Evolutionary conservation across 2,113 vertebrate genomes (phyloP).

Genomic region (Astur gentilis): DNA sequence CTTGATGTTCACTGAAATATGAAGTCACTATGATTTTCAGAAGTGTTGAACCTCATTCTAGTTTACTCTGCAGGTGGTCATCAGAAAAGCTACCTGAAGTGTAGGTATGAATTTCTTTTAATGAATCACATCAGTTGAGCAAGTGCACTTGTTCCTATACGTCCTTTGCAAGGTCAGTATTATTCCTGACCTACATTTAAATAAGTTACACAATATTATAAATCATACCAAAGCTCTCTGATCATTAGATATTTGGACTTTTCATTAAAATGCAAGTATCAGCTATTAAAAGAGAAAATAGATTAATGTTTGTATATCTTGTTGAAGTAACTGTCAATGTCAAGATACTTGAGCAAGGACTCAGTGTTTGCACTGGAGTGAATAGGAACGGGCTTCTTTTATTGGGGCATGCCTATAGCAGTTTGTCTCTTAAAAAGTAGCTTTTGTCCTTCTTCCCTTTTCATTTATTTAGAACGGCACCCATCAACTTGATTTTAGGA

Average conservation of each 20-base stretch:
- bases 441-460: neutral
- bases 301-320: neutral
- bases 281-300: neutral
- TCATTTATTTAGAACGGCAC: neutral
- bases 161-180: neutral
- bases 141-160: neutral
- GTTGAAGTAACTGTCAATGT: neutral
- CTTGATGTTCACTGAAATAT: conserved; percentile 59
- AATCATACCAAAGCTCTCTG: neutral
- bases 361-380: neutral
- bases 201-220: neutral
- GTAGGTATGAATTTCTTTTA: neutral
- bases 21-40: conserved; percentile 56
- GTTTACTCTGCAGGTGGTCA: conserved; percentile 14
- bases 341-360: neutral
- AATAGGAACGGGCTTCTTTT: neutral
- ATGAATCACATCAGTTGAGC: neutral
- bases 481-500: neutral
- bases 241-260: neutral
- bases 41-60: neutral
- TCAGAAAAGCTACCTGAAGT: neutral
- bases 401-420: neutral
- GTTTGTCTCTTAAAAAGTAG: neutral
- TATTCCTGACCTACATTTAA: neutral
- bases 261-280: neutral